phyloP scores from a whole-genome alignment of 2,888 invertebrate species.

The Acronicta alni region DNA sequence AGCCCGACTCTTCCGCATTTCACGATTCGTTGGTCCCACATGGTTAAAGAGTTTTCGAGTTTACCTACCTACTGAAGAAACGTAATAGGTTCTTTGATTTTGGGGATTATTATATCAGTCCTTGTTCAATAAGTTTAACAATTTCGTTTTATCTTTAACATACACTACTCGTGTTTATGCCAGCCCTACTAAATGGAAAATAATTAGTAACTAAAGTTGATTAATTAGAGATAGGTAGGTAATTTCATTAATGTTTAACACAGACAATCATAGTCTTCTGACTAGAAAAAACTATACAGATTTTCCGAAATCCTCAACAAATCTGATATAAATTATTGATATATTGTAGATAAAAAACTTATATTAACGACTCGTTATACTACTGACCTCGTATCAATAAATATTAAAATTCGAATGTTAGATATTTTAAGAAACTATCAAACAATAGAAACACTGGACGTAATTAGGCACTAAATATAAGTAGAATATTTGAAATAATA shows the following conservation, averaged over 20 bases:
- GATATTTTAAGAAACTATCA: slow-evolving; percentile 77
- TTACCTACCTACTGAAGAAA: slow-evolving; percentile 30
- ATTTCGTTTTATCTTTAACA: slow-evolving; percentile 1
- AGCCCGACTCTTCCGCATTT: slow-evolving; percentile 45
- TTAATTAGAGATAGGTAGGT: slow-evolving; percentile 57
- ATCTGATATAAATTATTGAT: slow-evolving; percentile 72
- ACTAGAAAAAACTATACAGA: slow-evolving; percentile 86
- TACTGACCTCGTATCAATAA: slow-evolving; percentile 88
- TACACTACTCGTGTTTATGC: slow-evolving; percentile 26
- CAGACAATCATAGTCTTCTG: slow-evolving; percentile 85
- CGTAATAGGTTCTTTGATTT: slow-evolving; percentile 16
- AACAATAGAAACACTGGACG: slow-evolving; percentile 84
- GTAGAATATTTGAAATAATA: slow-evolving; percentile 79
- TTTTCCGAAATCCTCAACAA: slow-evolving; percentile 72
- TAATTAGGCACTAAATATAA: slow-evolving; percentile 84
- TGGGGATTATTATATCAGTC: slow-evolving; percentile 4
- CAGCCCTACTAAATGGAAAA: slow-evolving; percentile 51
- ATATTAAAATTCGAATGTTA: slow-evolving; percentile 83
- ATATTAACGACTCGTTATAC: slow-evolving; percentile 75
- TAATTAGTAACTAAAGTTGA: slow-evolving; percentile 50
- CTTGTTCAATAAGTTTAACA: slow-evolving; percentile 4
- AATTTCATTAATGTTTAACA: slow-evolving; percentile 72
- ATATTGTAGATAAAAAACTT: slow-evolving; percentile 71
- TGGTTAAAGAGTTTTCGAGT: slow-evolving; percentile 40
- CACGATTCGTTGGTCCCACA: slow-evolving; percentile 56